A percentile compares a stretch with the other conserved stretches of the same genome.
These are phyloP conservation scores for Megalonaias nervosa DNA, from an alignment of 1,140 invertebrate genomes.

Conservation along the genomic window DNA sequence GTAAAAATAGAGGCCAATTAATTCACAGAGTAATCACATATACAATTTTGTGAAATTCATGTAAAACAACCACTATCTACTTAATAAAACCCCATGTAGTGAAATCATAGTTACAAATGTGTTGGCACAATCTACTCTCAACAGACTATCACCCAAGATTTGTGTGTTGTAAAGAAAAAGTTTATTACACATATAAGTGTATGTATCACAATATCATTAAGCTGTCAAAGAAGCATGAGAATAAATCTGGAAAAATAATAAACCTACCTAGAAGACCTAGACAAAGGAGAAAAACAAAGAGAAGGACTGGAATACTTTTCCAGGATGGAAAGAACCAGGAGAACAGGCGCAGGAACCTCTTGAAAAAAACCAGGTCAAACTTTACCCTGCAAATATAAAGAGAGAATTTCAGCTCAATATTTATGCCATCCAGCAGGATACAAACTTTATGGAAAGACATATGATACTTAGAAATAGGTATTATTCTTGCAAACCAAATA, in stretches of 20 bases:
- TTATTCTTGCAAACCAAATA: too few relatives aligned
- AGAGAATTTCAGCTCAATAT: too few relatives aligned
- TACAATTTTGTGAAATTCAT: too few relatives aligned
- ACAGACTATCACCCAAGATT: not conserved
- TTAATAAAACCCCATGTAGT: not conserved
- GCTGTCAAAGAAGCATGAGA: not conserved
- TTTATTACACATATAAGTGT: constrained; percentile 12
- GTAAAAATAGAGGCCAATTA: too few relatives aligned
- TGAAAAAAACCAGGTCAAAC: constrained; percentile 69
- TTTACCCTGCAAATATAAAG: constrained; percentile 49
- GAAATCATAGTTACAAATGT: not conserved
- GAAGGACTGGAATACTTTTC: constrained; percentile 54
- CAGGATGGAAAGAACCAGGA: constrained; percentile 68
- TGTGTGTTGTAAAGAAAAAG: not conserved
- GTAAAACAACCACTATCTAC: not conserved
- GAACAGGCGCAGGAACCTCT: constrained; percentile 66
- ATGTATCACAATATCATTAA: constrained; percentile 3
- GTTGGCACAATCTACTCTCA: not conserved
- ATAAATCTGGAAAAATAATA: not conserved
- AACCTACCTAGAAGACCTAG: constrained; percentile 67
- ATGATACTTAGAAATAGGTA: too few relatives aligned
- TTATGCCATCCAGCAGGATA: too few relatives aligned
- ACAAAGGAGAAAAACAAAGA: constrained; percentile 68
- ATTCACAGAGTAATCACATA: too few relatives aligned
- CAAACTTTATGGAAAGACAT: too few relatives aligned